These are phyloP conservation scores for Glaucopsyche alexis DNA, from an alignment of 2,888 invertebrate genomes.

Conservation along the genomic window DNA sequence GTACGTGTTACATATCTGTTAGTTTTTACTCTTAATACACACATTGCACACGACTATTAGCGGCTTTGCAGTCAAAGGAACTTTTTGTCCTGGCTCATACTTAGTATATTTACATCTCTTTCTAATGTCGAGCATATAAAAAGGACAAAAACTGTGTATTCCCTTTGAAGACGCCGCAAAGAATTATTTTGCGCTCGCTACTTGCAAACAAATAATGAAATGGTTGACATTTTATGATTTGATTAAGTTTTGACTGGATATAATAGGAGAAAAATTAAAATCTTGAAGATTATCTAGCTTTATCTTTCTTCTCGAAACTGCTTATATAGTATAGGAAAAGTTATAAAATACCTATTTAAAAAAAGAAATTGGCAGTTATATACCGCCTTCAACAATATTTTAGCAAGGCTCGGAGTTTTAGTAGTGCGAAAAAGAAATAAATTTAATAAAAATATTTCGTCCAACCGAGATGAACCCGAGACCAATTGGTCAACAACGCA, in stretches of 20 bases:
- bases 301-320: no score
- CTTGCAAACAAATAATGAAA: slow-evolving; percentile 9
- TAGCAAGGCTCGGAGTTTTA: no score
- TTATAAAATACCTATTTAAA: no score
- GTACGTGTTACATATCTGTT: slow-evolving; percentile 23
- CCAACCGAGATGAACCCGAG: no score
- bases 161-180: slow-evolving; percentile 26
- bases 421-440: no score
- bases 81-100: slow-evolving; percentile 27
- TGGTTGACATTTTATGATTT: slow-evolving; percentile 7
- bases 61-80: slow-evolving; percentile 34
- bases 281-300: no score
- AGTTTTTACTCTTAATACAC: slow-evolving; percentile 44
- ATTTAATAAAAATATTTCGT: no score
- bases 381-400: no score
- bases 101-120: slow-evolving; percentile 25
- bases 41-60: slow-evolving; percentile 46
- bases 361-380: no score
- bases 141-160: slow-evolving; percentile 8
- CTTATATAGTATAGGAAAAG: no score
- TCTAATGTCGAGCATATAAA: slow-evolving; percentile 11
- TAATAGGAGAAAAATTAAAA: no score
- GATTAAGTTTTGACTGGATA: not conserved
- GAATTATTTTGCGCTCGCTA: slow-evolving; percentile 22
- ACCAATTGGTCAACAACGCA: no score